Evolutionary conservation across 2,113 vertebrate species (phyloP).

Genomic region (Stomatorhinus ivindoensis): DNA sequence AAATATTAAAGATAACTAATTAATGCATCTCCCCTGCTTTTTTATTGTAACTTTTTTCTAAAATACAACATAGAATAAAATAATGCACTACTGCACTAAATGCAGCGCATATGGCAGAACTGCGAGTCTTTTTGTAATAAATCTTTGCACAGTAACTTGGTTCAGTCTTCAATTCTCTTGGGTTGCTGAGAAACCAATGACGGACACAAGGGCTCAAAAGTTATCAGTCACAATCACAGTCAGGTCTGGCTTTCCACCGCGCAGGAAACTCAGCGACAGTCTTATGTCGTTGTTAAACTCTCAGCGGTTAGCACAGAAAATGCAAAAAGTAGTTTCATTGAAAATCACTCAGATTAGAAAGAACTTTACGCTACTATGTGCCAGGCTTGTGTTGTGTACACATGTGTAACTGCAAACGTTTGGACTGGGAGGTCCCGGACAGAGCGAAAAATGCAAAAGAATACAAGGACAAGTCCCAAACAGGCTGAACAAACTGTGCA

Average conservation of each 20-base stretch:
- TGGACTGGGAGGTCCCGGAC: not conserved
- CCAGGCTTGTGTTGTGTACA: not conserved
- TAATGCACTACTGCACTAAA: not conserved
- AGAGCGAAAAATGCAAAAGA: not conserved
- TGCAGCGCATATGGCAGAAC: not conserved
- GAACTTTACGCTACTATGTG: not conserved
- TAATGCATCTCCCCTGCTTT: not conserved
- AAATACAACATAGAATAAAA: not conserved
- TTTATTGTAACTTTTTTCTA: not conserved
- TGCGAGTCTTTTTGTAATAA: not conserved
- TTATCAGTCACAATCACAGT: not conserved
- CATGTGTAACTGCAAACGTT: not conserved
- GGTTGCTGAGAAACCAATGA: not conserved
- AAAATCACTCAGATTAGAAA: not conserved
- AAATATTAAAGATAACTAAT: not conserved
- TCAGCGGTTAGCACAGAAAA: not conserved
- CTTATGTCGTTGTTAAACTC: not conserved
- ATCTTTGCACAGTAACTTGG: not conserved
- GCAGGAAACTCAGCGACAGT: not conserved
- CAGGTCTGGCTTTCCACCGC: not conserved
- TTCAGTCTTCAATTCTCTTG: not conserved
- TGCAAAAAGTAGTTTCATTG: not conserved
- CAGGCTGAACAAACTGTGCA: not conserved
- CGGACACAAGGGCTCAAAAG: not conserved
- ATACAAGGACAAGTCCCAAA: not conserved